Evolutionary conservation across 2,888 invertebrate genomes (phyloP).

Genomic region (Lasioglossum zephyrum): DNA sequence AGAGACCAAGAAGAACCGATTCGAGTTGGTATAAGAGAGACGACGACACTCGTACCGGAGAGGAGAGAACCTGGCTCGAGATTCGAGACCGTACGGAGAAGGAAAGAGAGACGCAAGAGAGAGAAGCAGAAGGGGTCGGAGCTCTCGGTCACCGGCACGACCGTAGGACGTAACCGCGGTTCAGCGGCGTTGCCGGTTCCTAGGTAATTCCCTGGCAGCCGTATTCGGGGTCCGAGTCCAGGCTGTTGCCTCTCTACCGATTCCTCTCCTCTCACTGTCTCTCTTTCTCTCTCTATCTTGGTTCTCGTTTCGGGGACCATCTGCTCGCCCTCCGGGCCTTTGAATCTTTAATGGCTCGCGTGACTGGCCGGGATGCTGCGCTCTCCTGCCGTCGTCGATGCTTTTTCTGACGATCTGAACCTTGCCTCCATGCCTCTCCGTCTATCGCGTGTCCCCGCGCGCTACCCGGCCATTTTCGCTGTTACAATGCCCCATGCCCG

Average conservation of each 20-base stretch:
- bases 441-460: slow-evolving; percentile 4
- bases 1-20: no score
- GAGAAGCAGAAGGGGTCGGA: slow-evolving; percentile 32
- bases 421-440: slow-evolving; percentile 1
- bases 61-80: slow-evolving; percentile 47
- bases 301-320: slow-evolving; percentile 77
- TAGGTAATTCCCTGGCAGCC: slow-evolving; percentile 38
- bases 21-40: no score
- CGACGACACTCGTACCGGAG: not conserved
- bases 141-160: slow-evolving; percentile 63
- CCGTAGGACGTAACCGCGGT: slow-evolving; percentile 53
- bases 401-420: slow-evolving; percentile 16
- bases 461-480: not conserved
- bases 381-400: slow-evolving; percentile 1
- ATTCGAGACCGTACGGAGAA: slow-evolving; percentile 27
- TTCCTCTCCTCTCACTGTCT: slow-evolving; percentile 5
- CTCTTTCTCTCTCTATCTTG: not conserved
- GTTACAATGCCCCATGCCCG: not conserved
- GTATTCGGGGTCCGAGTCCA: slow-evolving; percentile 47
- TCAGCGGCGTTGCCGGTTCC: slow-evolving; percentile 73
- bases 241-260: slow-evolving; percentile 48
- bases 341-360: slow-evolving; percentile 83
- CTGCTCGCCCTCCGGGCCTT: slow-evolving; percentile 81
- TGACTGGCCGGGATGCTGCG: slow-evolving; percentile 74
- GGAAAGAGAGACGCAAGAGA: not conserved